Evolutionary conservation across 2,797 vertebrate species (phyloP), one percentile per base, ranked within the genome.

Genomic region (Melanotaenia maccullochi): DNA sequence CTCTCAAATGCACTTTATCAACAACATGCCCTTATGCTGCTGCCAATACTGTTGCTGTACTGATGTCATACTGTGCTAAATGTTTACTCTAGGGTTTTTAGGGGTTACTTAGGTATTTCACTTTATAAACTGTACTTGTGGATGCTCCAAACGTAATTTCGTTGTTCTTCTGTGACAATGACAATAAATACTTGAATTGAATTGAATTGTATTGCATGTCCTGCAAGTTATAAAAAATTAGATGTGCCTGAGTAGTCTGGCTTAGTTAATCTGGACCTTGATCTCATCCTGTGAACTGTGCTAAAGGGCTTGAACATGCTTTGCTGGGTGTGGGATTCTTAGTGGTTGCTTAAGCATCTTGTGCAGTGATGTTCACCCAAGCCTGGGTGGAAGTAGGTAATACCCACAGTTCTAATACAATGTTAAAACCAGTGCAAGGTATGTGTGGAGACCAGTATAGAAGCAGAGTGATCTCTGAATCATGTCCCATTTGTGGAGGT

Each of bases 401-500:
- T 47, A 47, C 20, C 44, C 47, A 42, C 66, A 84, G 72, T 81
- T 81, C 69, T 86, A 81, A 71, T 80, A 76, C 79, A 82, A 83
- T 71, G 77, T 85, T 87, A 87, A 86, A 87, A 87, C 88, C 78
- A 72, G 81, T 77, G 78, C 67, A 60, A 81, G 85, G 78, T 87
- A 80, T 87, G 82, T 83, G 86, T 80, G 84, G 86, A 85, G 83
- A 81, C 75, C 71, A 36, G 79, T 83, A 85, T 49, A 88, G 85
- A 90, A 81, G 90, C 83, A 83, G 78, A 81, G 76, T 87, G 90
- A 92, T 92, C 90, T 86, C 88, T 84, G 86, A 91, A 85, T 92
- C 90, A 90, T 90, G 92, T 93, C 90, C 89, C 85, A 87, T 92
- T 92, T 91, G 89, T 90, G 81, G 90, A 80, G 85, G 65, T 81